These are phyloP conservation scores for Macrobrachium nipponense DNA, from an alignment of 1,140 invertebrate species.

Conservation along the genomic window DNA sequence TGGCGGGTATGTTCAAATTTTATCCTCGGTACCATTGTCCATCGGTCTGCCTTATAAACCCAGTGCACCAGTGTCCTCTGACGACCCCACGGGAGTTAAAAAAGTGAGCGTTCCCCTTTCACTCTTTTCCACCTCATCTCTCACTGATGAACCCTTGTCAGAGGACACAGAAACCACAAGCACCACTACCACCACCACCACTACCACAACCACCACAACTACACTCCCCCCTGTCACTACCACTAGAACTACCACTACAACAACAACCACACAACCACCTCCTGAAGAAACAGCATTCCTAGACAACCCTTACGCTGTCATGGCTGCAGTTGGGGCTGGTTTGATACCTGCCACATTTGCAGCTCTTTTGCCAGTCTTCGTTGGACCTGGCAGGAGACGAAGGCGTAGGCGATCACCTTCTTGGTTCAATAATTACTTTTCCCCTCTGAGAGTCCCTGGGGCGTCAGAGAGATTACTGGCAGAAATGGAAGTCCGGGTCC, in stretches of 20 bases:
- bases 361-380: slow-evolving; percentile 41
- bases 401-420: background rate
- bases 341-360: slow-evolving; percentile 39
- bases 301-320: slow-evolving; percentile 45
- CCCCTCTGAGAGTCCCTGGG: too few species aligned
- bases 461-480: slow-evolving; percentile 5
- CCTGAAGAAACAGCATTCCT: background rate
- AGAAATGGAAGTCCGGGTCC: slow-evolving; percentile 15
- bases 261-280: background rate
- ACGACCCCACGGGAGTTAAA: background rate
- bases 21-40: slow-evolving; percentile 5
- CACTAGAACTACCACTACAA: slow-evolving; percentile 11
- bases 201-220: slow-evolving; percentile 29
- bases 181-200: slow-evolving; percentile 11
- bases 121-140: background rate
- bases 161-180: background rate
- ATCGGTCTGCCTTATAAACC: background rate
- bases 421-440: too few species aligned
- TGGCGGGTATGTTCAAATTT: background rate
- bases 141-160: background rate
- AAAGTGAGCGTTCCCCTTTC: slow-evolving; percentile 27
- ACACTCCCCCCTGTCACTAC: slow-evolving; percentile 12
- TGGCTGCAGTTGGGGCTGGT: slow-evolving; percentile 49
- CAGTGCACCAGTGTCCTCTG: background rate
- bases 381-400: slow-evolving; percentile 31